Conservation (phyloP, 1,140 invertebrate genomes). For the Zaprionus davidi region DNA sequence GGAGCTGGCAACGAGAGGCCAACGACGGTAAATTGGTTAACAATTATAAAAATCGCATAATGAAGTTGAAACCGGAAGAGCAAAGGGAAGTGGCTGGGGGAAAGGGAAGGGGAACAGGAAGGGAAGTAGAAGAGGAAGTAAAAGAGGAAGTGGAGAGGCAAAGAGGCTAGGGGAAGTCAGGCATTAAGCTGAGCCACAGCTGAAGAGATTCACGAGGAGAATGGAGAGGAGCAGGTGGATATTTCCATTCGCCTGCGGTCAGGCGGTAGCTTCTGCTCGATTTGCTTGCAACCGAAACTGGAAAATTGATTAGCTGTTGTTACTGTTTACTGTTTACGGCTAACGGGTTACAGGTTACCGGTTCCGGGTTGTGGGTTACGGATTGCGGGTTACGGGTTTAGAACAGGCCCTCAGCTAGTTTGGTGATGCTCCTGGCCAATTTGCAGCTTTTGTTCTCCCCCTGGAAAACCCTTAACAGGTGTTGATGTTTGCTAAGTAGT, state of each 20-base stretch:
- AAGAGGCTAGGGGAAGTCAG: too few relatives aligned
- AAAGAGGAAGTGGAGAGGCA: too few relatives aligned
- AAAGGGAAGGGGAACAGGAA: not conserved
- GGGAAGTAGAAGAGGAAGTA: too few relatives aligned
- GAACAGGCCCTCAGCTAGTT: slow-evolving; percentile 25
- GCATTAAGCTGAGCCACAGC: not conserved
- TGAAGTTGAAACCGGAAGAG: slow-evolving; percentile 59
- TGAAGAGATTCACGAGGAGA: not conserved
- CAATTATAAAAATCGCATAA: slow-evolving; percentile 78
- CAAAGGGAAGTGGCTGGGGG: not conserved
- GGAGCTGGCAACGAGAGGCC: slow-evolving; percentile 17
- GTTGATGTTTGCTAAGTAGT: slow-evolving; percentile 81
- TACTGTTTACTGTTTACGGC: slow-evolving; percentile 25
- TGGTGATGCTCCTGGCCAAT: slow-evolving; percentile 54
- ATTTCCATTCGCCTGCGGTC: slow-evolving; percentile 70
- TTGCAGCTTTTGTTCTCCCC: slow-evolving; percentile 70
- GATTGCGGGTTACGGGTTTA: slow-evolving; percentile 5
- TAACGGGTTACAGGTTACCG: slow-evolving; percentile 20
- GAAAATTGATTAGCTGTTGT: slow-evolving; percentile 71
- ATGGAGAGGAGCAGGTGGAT: slow-evolving; percentile 25
- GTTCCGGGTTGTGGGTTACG: slow-evolving; percentile 21
- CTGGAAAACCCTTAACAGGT: slow-evolving; percentile 68
- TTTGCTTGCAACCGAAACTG: slow-evolving; percentile 36
- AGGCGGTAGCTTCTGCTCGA: slow-evolving; percentile 33
- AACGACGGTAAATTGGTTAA: slow-evolving; percentile 71